A percentile compares a stretch with the other conserved stretches of the same genome.
phyloP scores from a whole-genome alignment of 2,888 invertebrate species.

The Netelia melanura region DNA sequence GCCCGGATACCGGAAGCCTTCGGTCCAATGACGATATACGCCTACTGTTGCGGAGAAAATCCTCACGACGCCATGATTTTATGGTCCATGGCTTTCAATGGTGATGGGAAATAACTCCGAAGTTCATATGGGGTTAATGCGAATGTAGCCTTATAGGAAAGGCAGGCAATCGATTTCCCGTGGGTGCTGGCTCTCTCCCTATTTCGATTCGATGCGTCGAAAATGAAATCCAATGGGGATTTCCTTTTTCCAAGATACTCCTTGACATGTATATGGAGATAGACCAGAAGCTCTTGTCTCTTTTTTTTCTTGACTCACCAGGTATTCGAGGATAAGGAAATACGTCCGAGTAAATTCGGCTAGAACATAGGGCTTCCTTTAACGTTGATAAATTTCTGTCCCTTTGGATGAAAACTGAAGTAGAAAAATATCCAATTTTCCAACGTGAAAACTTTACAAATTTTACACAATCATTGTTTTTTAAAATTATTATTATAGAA shows the following conservation, averaged over 20 bases:
- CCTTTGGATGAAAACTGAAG: too few species aligned
- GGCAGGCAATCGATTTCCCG: constrained; percentile 52
- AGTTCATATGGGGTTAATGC: background rate
- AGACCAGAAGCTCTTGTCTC: constrained; percentile 40
- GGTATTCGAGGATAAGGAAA: too few species aligned
- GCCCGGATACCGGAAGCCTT: too few species aligned
- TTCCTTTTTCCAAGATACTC: constrained; percentile 4
- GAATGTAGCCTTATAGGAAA: background rate
- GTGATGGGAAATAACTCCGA: background rate
- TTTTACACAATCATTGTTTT: too few species aligned
- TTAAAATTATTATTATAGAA: too few species aligned
- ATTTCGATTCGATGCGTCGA: constrained; percentile 48
- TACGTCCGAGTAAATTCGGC: too few species aligned
- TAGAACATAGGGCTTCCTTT: too few species aligned
- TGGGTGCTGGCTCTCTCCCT: constrained; percentile 51
- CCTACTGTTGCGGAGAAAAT: background rate
- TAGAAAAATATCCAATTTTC: too few species aligned
- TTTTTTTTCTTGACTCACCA: background rate
- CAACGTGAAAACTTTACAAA: too few species aligned
- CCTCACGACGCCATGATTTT: background rate
- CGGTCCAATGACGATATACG: too few species aligned
- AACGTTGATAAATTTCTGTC: too few species aligned
- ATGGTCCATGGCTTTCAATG: background rate
- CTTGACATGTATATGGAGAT: constrained; percentile 54
- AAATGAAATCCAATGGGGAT: constrained; percentile 50